phyloP scores from a whole-genome alignment of 1,140 invertebrate genomes.

The Lucilia sericata region DNA sequence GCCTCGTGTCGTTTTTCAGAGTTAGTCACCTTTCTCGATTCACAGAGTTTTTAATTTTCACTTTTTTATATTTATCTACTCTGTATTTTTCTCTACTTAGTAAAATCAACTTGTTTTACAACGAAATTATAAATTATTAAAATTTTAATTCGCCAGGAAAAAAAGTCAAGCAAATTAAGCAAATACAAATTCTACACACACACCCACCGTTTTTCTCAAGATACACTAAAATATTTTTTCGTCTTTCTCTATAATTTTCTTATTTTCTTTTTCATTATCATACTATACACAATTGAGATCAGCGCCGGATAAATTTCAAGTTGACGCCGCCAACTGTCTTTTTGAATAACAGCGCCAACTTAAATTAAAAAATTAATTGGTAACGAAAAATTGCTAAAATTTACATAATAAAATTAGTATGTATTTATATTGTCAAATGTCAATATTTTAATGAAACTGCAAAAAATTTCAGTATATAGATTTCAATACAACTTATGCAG shows the following conservation, averaged over 20 bases:
- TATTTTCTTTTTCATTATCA: background rate
- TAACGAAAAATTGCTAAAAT: too few relatives aligned
- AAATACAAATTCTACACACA: background rate
- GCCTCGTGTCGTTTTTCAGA: background rate
- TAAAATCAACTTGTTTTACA: background rate
- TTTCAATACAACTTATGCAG: too few relatives aligned
- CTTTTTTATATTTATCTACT: background rate
- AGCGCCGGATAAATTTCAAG: too few relatives aligned
- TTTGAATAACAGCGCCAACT: too few relatives aligned
- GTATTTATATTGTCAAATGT: too few relatives aligned
- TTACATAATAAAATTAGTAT: too few relatives aligned
- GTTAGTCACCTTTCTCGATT: background rate
- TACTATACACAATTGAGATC: background rate
- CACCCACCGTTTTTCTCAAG: background rate
- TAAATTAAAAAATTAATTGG: too few relatives aligned
- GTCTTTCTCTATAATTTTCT: background rate
- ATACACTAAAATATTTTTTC: background rate
- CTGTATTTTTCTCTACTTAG: background rate
- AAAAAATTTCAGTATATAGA: too few relatives aligned
- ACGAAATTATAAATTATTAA: slow-evolving; percentile 1
- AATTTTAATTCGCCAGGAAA: background rate
- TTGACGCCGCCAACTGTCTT: too few relatives aligned
- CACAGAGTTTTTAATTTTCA: background rate
- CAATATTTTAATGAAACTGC: too few relatives aligned
- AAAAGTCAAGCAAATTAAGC: background rate